phyloP scores from a whole-genome alignment of 2,888 invertebrate species.

The Callosobruchus maculatus region DNA sequence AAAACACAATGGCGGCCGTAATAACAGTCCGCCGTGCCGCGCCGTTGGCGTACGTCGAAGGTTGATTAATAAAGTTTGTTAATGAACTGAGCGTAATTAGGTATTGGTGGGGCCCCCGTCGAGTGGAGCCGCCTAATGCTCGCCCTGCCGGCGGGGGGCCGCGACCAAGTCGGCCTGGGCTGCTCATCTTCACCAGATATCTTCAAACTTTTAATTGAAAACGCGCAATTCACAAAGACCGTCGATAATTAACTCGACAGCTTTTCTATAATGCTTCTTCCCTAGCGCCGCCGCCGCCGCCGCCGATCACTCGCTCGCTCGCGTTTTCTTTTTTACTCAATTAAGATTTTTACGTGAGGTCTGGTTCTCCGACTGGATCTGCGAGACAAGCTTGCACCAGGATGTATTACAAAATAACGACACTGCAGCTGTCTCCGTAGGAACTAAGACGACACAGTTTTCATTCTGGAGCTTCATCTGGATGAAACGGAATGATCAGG shows the following conservation, averaged over 20 bases:
- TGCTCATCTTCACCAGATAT: slow-evolving; percentile 3
- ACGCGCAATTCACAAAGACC: slow-evolving; percentile 4
- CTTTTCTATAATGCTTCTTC: background rate
- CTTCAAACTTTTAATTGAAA: slow-evolving; percentile 18
- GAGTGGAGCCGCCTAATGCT: slow-evolving; percentile 10
- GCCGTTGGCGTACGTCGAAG: background rate
- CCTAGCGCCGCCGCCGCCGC: background rate
- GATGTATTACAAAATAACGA: background rate
- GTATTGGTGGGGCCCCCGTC: slow-evolving; percentile 29
- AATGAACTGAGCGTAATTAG: slow-evolving; percentile 50
- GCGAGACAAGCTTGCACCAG: background rate
- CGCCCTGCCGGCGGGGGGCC: background rate
- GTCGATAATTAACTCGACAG: slow-evolving; percentile 2
- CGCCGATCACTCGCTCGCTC: no score
- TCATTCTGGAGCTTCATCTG: no score
- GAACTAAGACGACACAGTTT: no score
- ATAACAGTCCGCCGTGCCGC: background rate
- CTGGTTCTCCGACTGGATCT: background rate
- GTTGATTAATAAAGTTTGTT: slow-evolving; percentile 51
- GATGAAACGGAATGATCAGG: no score
- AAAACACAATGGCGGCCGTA: background rate
- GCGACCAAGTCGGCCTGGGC: slow-evolving; percentile 5
- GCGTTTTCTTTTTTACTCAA: background rate
- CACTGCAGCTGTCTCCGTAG: no score
- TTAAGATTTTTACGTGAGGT: background rate